phyloP scores from a whole-genome alignment of 2,113 vertebrate genomes.

The Acrocephalus kingi region DNA sequence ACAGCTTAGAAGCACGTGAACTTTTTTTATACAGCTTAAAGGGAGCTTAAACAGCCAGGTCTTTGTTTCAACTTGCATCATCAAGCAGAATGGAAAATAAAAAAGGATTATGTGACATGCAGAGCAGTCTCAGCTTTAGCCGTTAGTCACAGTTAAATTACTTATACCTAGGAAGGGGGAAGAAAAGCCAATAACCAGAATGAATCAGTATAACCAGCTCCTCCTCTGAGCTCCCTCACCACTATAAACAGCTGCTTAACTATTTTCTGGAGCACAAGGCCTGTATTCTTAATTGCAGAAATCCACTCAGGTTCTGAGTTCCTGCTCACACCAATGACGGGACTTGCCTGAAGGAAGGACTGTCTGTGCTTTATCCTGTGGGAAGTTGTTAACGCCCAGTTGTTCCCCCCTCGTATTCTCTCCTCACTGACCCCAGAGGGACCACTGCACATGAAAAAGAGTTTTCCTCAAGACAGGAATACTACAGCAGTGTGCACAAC shows the following conservation, averaged over 20 bases:
- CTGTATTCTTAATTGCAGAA: background rate
- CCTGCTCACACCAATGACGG: background rate
- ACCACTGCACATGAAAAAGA: background rate
- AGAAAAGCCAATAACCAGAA: background rate
- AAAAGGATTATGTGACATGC: background rate
- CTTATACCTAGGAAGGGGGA: background rate
- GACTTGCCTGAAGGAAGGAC: background rate
- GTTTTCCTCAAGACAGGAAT: background rate
- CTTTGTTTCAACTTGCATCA: constrained; percentile 5
- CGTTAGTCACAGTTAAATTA: background rate
- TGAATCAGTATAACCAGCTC: background rate
- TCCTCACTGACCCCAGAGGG: background rate
- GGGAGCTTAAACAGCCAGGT: background rate
- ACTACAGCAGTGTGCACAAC: background rate
- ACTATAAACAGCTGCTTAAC: constrained; percentile 19
- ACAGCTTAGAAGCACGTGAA: background rate
- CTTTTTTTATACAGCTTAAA: background rate
- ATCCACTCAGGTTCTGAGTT: background rate
- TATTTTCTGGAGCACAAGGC: background rate
- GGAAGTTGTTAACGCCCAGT: constrained; percentile 19
- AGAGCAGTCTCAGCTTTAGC: background rate
- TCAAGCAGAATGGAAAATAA: background rate
- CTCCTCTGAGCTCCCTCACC: background rate
- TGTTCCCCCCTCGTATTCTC: background rate
- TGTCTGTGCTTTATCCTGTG: background rate